Evolutionary conservation across 2,113 vertebrate genomes (phyloP).

Genomic region (Damaliscus lunatus): DNA sequence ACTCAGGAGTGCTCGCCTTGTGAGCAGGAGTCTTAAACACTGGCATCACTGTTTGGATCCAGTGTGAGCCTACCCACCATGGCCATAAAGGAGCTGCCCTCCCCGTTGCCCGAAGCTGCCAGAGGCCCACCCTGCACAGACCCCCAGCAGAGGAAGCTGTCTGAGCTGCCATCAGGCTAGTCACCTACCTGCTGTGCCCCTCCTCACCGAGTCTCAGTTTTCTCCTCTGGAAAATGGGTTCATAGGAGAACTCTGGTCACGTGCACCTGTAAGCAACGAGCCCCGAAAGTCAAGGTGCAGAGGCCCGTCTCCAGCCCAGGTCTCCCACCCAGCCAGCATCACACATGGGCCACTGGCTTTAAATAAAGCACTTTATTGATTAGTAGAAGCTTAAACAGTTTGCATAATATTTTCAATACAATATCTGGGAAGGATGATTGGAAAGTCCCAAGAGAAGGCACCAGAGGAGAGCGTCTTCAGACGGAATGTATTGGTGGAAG

Average conservation of each 20-base stretch:
- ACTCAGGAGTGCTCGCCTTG: not conserved
- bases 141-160: not conserved
- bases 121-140: not conserved
- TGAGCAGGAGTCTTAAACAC: too few relatives aligned
- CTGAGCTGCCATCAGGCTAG: rapidly evolving
- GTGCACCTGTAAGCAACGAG: not conserved
- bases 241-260: rapidly evolving
- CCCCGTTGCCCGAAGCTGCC: rapidly evolving
- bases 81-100: not conserved
- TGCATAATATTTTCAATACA: constrained; percentile 82
- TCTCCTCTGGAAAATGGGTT: not conserved
- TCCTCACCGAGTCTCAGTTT: not conserved
- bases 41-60: too few relatives aligned
- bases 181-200: rapidly evolving
- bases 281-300: not conserved
- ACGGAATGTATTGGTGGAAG: not conserved
- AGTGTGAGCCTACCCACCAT: rapidly evolving
- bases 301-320: rapidly evolving
- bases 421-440: constrained; percentile 69
- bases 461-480: constrained; percentile 30
- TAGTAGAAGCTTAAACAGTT: constrained; percentile 83
- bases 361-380: constrained; percentile 87
- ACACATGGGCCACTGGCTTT: constrained; percentile 67
- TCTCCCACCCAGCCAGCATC: not conserved
- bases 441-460: constrained; percentile 80